Base-by-base conservation (phyloP, 2,797 vertebrate species). In the Atherinosoma microstoma region DNA sequence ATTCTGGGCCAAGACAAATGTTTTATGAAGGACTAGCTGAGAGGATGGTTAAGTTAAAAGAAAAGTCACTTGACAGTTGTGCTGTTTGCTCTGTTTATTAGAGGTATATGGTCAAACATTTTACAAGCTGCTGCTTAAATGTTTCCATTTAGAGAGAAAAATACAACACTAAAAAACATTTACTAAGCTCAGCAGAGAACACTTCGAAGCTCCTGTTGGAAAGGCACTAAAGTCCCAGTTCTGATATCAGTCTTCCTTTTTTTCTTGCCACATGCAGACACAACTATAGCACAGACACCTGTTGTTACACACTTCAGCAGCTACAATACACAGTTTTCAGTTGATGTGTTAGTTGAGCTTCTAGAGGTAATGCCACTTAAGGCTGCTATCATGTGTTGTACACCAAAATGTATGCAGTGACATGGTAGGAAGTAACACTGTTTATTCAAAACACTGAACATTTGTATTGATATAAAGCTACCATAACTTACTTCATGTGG, bases 61-160 rank as follows among this genome's bases (percentile, higher is more conserved):
- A 84, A 85, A 84, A 85, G 64, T 72, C 71, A 74, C 2, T 1
- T 38, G 64, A 82, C 71, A 84, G 67, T 32, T 47, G 36, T 87
- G 75, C 83, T 84, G 87, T 85, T 93, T 90, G 88, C 90, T 91
- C 83, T 83, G 86, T 95, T 95, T 95, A 95, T 94, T 93, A 88
- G 93, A 94, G 92, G 91, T 93, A 94, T 93, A 93, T 93, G 83
- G 84, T 90, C 85, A 92, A 93, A 94, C 91, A 92, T 91, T 92
- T 88, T 93, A 93, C 91, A 95, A 92, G 91, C 89, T 84, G 75
- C 83, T 92, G 90, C 85, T 92, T 92, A 88, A 85, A 93, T 88
- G 87, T 89, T 91, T 91, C 82, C 85, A 87, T 78, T 84, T 75
- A 88, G 79, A 83, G 78, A 90, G 84, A 90, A 87, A 89, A 92